These are phyloP conservation scores for Oncorhynchus kisutch DNA, from an alignment of 2,113 vertebrate genomes.

Conservation along the genomic window DNA sequence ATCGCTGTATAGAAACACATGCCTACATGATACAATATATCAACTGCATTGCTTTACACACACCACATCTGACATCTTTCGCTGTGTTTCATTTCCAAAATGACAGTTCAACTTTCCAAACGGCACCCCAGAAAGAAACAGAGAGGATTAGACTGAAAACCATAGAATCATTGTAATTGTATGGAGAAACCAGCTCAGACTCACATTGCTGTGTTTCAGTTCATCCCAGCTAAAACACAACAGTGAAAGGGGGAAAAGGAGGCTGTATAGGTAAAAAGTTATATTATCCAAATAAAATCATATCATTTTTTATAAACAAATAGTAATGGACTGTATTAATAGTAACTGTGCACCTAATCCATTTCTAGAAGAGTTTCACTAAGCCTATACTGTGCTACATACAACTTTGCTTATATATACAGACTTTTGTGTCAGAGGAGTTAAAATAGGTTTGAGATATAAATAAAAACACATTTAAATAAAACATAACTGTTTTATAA, in stretches of 20 bases:
- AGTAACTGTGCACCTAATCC: constrained; percentile 25
- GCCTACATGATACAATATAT: constrained; percentile 56
- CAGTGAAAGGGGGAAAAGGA: constrained; percentile 36
- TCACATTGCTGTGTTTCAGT: background rate
- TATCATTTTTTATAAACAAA: background rate
- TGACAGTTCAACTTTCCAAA: constrained; percentile 18
- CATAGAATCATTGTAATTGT: too few relatives aligned
- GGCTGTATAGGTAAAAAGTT: constrained; percentile 27
- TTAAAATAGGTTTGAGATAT: constrained; percentile 35
- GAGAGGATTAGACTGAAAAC: background rate
- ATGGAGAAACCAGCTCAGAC: too few relatives aligned
- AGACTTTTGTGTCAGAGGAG: constrained; percentile 43
- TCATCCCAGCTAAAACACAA: constrained; percentile 38
- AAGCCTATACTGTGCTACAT: constrained; percentile 24
- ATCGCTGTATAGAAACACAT: constrained; percentile 70
- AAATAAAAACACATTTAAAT: constrained; percentile 40
- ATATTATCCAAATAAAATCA: constrained; percentile 59
- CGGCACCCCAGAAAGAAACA: constrained; percentile 3
- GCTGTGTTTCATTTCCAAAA: constrained; percentile 34
- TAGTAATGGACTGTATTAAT: constrained; percentile 17
- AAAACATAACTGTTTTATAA: constrained; percentile 35
- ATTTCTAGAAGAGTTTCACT: background rate
- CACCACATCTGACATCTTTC: constrained; percentile 39
- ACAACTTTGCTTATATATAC: constrained; percentile 62
- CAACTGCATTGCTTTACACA: constrained; percentile 42